A percentile compares a stretch with the other conserved stretches of the same genome.
These are phyloP conservation scores for Clavelina lepadiformis DNA, from an alignment of 23 tunicate species.

Conservation along the genomic window DNA sequence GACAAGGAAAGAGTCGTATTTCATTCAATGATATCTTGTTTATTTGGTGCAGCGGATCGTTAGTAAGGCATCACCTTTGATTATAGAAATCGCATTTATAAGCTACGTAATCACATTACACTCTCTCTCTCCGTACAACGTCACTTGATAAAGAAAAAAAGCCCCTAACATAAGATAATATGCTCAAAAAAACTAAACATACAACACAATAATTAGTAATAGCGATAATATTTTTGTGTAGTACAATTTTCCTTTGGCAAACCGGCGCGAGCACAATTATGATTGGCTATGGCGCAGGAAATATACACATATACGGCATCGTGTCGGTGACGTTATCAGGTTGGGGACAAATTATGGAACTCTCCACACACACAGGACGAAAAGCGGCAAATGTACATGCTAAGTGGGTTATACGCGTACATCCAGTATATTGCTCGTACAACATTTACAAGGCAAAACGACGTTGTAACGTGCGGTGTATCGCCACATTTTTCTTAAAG, in stretches of 20 bases:
- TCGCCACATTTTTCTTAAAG: no score
- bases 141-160: conserved; percentile 26
- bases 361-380: no score
- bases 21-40: conserved; percentile 30
- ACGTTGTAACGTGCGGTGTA: no score
- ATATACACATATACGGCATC: background rate
- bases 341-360: no score
- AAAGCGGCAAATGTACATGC: no score
- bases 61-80: no score
- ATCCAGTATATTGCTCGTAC: background rate
- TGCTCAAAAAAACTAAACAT: background rate
- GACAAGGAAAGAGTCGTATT: no score
- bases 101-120: conserved; percentile 5
- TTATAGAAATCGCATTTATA: background rate
- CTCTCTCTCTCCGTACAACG: conserved; percentile 15
- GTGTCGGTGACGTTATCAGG: background rate
- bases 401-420: no score
- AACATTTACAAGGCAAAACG: background rate
- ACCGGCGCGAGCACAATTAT: conserved; percentile 26
- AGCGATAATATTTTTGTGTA: no score
- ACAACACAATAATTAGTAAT: no score
- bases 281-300: conserved; percentile 32
- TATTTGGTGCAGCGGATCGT: conserved; percentile 23
- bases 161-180: background rate
- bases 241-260: no score